These are phyloP conservation scores for Lasius platythorax DNA, from an alignment of 2,888 invertebrate species.

Conservation along the genomic window DNA sequence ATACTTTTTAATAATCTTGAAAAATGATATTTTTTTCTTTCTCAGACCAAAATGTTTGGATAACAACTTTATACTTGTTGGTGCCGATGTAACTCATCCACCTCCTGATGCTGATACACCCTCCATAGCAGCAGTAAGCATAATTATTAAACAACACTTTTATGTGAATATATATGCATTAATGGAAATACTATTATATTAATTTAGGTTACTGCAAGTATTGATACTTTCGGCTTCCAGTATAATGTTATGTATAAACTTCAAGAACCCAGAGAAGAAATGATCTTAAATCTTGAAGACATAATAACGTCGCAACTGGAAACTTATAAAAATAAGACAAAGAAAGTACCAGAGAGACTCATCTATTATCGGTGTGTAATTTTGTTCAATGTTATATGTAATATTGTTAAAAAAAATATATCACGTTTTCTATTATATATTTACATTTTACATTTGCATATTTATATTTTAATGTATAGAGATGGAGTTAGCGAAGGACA, in stretches of 20 bases:
- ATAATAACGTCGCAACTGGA: constrained; percentile 90
- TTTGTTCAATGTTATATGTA: background rate
- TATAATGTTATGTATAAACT: constrained; percentile 93
- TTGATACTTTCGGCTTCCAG: constrained; percentile 89
- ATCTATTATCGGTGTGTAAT: constrained; percentile 88
- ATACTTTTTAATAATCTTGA: background rate
- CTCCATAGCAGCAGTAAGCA: constrained; percentile 88
- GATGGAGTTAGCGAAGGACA: constrained; percentile 97
- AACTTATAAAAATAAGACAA: constrained; percentile 87
- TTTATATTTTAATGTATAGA: constrained; percentile 83
- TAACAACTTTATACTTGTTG: constrained; percentile 89
- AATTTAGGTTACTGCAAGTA: constrained; percentile 90
- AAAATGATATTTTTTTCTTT: background rate
- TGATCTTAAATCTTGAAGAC: constrained; percentile 91
- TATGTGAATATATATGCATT: background rate
- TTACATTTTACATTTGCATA: background rate
- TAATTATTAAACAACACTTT: background rate
- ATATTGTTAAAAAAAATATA: background rate
- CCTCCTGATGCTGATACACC: constrained; percentile 89
- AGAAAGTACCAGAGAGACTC: constrained; percentile 88
- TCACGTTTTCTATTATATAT: background rate
- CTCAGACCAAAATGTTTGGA: constrained; percentile 59
- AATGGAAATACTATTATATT: constrained; percentile 17
- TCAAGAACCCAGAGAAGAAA: constrained; percentile 91
- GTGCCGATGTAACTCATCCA: constrained; percentile 98